Evolutionary conservation across 1,140 invertebrate species (phyloP).

Genomic region (Melanaphis sacchari): DNA sequence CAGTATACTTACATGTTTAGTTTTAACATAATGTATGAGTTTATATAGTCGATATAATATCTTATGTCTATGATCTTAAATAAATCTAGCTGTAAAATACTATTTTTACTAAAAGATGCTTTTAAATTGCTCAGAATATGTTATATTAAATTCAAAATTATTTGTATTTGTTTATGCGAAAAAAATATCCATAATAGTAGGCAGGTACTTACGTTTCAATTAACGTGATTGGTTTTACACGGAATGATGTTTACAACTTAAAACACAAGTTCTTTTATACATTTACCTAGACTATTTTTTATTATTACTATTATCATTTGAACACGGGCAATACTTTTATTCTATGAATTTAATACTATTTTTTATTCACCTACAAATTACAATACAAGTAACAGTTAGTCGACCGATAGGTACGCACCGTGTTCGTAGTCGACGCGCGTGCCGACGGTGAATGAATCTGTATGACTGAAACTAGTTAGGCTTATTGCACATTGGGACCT

Average conservation of each 20-base stretch:
- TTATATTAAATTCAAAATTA: not conserved
- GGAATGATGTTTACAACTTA: not conserved
- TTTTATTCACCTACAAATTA: not conserved
- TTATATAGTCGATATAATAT: not conserved
- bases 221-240: not conserved
- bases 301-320: not conserved
- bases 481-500: not conserved
- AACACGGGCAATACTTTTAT: not conserved
- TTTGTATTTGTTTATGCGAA: not conserved
- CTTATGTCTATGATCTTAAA: not conserved
- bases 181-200: not conserved
- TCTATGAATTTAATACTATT: not conserved
- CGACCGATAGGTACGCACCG: not conserved
- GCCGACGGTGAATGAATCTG: not conserved
- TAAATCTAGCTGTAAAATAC: not conserved
- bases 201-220: not conserved
- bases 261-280: not conserved
- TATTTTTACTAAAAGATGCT: not conserved
- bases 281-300: not conserved
- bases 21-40: too few species aligned
- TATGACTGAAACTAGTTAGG: constrained; percentile 6
- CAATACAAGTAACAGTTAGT: not conserved
- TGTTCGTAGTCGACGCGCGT: not conserved
- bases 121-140: not conserved
- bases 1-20: too few species aligned